Evolutionary conservation across 2,113 vertebrate genomes (phyloP).

Genomic region (Cranoglanis bouderius): DNA sequence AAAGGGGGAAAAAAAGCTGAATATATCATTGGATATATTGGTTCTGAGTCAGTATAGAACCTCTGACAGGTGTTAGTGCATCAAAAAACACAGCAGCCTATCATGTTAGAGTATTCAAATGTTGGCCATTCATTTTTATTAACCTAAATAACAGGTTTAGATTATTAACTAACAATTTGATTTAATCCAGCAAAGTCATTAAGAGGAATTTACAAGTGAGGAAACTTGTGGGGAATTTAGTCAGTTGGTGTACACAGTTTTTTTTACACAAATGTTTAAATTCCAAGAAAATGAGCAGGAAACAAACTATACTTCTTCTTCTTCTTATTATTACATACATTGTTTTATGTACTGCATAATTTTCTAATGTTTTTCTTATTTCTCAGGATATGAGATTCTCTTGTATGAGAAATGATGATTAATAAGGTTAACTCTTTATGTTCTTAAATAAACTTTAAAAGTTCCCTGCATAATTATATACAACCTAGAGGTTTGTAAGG

Average conservation of each 20-base stretch:
- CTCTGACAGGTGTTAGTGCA: neutral
- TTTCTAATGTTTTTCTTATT: neutral
- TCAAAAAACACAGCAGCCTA: neutral
- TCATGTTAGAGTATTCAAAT: neutral
- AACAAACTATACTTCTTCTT: neutral
- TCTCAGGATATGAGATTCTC: neutral
- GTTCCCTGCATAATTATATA: neutral
- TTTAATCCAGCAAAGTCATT: neutral
- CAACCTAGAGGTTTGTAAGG: neutral
- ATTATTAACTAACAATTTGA: neutral
- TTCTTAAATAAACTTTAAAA: neutral
- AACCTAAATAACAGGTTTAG: neutral
- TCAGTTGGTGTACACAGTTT: no score
- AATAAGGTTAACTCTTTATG: neutral
- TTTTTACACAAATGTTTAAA: no score
- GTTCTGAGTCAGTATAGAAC: neutral
- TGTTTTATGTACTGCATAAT: neutral
- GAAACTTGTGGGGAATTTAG: neutral
- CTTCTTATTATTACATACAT: neutral
- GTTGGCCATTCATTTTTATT: neutral
- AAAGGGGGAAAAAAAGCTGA: neutral
- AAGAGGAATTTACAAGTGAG: neutral
- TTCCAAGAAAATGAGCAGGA: no score
- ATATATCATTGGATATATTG: neutral
- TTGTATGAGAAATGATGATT: neutral